A percentile compares a stretch with the other conserved stretches of the same genome.
phyloP scores from a whole-genome alignment of 2,888 invertebrate species.

The Dasysyrphus tricinctus region DNA sequence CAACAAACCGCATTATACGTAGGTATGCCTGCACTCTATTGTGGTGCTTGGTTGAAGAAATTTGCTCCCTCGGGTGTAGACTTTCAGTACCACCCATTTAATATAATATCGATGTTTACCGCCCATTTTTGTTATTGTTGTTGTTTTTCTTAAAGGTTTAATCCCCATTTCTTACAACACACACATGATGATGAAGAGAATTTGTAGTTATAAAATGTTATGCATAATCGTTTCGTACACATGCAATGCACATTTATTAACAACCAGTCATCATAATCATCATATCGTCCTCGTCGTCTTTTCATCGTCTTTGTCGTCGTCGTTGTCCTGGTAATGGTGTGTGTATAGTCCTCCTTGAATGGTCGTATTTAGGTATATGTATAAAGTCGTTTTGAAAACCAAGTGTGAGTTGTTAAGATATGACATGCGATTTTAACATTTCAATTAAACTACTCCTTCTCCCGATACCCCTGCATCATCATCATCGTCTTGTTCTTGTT shows the following conservation, averaged over 20 bases:
- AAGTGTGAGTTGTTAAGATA: slow-evolving; percentile 76
- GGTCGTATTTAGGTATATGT: not conserved
- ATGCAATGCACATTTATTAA: slow-evolving; percentile 75
- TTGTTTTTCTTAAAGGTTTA: slow-evolving; percentile 5
- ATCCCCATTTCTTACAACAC: slow-evolving; percentile 20
- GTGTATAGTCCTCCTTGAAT: not conserved
- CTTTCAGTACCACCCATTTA: slow-evolving; percentile 47
- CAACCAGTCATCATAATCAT: slow-evolving; percentile 72
- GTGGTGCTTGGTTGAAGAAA: slow-evolving; percentile 13
- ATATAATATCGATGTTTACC: slow-evolving; percentile 66
- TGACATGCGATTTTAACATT: slow-evolving; percentile 76
- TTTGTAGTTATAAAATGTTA: slow-evolving; percentile 66
- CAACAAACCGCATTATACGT: slow-evolving; percentile 57
- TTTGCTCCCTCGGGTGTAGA: slow-evolving; percentile 46
- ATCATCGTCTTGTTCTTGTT: slow-evolving; percentile 20
- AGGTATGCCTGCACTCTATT: not conserved
- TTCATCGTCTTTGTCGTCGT: slow-evolving; percentile 4
- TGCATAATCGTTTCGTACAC: slow-evolving; percentile 73
- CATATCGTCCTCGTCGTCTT: slow-evolving; percentile 31
- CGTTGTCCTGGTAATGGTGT: slow-evolving; percentile 27
- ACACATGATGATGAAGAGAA: slow-evolving; percentile 23
- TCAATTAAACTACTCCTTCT: slow-evolving; percentile 66
- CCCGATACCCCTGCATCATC: not conserved
- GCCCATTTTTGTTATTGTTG: slow-evolving; percentile 33
- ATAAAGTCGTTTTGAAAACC: slow-evolving; percentile 28